These are phyloP conservation scores for Meliscaeva auricollis DNA, from an alignment of 2,888 invertebrate genomes.

Conservation along the genomic window DNA sequence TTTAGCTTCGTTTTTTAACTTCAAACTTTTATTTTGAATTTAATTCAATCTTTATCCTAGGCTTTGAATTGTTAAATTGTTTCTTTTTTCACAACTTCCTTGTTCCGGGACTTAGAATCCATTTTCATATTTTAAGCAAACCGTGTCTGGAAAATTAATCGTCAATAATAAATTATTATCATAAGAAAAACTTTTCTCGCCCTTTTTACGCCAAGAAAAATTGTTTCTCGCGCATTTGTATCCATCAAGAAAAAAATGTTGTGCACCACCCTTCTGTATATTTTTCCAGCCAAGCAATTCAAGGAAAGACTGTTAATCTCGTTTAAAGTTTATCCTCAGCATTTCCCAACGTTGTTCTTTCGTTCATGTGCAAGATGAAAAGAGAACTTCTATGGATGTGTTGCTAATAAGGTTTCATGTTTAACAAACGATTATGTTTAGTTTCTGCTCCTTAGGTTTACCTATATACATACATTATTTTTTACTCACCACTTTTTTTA, in stretches of 20 bases:
- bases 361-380: conserved; percentile 36
- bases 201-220: not conserved
- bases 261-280: not conserved
- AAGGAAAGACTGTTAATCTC: conserved; percentile 59
- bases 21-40: too few relatives aligned
- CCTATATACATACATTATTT: not conserved
- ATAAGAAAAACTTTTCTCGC: conserved; percentile 14
- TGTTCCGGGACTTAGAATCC: not conserved
- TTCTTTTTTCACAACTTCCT: not conserved
- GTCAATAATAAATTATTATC: conserved; percentile 30
- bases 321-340: conserved; percentile 58
- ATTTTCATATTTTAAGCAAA: not conserved
- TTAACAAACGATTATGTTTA: conserved; percentile 66
- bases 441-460: conserved; percentile 54
- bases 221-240: conserved; percentile 27
- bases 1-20: too few relatives aligned
- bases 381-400: conserved; percentile 53
- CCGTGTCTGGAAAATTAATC: conserved; percentile 14
- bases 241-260: conserved; percentile 15
- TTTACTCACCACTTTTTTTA: conserved; percentile 17
- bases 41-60: too few relatives aligned
- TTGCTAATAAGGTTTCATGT: conserved; percentile 72
- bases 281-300: conserved; percentile 14
- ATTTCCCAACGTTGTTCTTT: conserved; percentile 31
- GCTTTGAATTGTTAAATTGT: conserved; percentile 5